Percentiles rank a stretch among this genome's conserved stretches.
These are phyloP conservation scores for Poeciliopsis gracilis DNA, from an alignment of 2,797 vertebrate species.

Conservation along the genomic window DNA sequence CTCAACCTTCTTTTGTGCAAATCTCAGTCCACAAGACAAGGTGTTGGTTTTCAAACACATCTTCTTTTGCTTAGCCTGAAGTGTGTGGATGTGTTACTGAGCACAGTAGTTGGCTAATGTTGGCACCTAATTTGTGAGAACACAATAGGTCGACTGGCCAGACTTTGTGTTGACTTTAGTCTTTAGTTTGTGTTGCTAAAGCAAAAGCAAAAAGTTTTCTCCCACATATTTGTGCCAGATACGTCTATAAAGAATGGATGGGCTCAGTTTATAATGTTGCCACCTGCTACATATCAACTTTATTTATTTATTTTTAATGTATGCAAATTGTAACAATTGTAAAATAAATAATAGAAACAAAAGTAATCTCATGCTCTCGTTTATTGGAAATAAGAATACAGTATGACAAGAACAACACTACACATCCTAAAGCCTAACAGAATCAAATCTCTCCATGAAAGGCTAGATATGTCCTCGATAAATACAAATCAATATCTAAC, in stretches of 20 bases:
- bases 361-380: constrained; percentile 67
- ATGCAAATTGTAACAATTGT: constrained; percentile 3
- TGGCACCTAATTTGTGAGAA: background rate
- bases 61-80: background rate
- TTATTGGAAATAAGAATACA: constrained; percentile 80
- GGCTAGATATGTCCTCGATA: constrained; percentile 41
- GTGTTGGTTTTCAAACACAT: background rate
- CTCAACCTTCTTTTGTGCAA: no score
- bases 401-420: constrained; percentile 70
- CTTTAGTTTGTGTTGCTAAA: background rate
- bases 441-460: constrained; percentile 46
- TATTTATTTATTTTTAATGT: background rate
- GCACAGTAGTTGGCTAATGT: background rate
- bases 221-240: background rate
- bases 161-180: no score
- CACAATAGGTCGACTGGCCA: background rate
- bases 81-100: background rate
- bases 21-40: no score
- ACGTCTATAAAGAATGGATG: background rate
- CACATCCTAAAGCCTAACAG: constrained; percentile 65
- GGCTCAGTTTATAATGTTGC: background rate
- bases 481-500: constrained; percentile 51
- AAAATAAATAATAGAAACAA: constrained; percentile 63
- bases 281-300: background rate
- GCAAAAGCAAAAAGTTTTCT: background rate